Evolutionary conservation across 1,140 invertebrate species (phyloP).

Genomic region (Bradynema listronoti): DNA sequence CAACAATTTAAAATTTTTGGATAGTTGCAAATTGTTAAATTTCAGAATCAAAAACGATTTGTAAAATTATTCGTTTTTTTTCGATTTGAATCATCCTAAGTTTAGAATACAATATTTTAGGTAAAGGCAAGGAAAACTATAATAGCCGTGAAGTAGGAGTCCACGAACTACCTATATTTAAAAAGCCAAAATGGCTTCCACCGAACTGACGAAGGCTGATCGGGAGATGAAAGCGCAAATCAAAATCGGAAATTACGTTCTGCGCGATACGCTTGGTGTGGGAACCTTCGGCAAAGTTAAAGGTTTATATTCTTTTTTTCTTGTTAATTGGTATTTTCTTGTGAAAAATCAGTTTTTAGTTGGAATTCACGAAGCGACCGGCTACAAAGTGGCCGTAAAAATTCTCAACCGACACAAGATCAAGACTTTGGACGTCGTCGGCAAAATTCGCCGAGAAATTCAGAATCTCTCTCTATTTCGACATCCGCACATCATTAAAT

Average conservation of each 20-base stretch:
- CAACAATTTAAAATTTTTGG: too few species aligned
- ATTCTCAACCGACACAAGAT: conserved; percentile 97
- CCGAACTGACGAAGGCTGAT: conserved; percentile 44
- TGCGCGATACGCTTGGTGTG: conserved; percentile 62
- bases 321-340: not conserved
- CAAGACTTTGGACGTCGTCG: conserved; percentile 95
- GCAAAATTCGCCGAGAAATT: conserved; percentile 95
- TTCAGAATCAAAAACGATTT: too few species aligned
- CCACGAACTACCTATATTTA: not conserved
- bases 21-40: too few species aligned
- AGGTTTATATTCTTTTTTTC: conserved; percentile 40
- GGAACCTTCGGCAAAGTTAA: conserved; percentile 65
- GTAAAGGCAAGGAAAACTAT: not conserved
- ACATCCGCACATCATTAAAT: conserved; percentile 98
- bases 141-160: not conserved
- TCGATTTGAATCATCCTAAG: too few species aligned
- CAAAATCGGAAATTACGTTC: conserved; percentile 63
- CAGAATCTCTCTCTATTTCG: conserved; percentile 97
- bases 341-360: conserved; percentile 62
- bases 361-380: conserved; percentile 91
- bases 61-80: too few species aligned
- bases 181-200: conserved; percentile 35
- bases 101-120: conserved; percentile 6
- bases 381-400: conserved; percentile 78
- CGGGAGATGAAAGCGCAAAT: conserved; percentile 58